Evolutionary conservation across 2,113 vertebrate genomes (phyloP), one percentile per base, ranked within the genome.

Genomic region (Varanus komodoensis): DNA sequence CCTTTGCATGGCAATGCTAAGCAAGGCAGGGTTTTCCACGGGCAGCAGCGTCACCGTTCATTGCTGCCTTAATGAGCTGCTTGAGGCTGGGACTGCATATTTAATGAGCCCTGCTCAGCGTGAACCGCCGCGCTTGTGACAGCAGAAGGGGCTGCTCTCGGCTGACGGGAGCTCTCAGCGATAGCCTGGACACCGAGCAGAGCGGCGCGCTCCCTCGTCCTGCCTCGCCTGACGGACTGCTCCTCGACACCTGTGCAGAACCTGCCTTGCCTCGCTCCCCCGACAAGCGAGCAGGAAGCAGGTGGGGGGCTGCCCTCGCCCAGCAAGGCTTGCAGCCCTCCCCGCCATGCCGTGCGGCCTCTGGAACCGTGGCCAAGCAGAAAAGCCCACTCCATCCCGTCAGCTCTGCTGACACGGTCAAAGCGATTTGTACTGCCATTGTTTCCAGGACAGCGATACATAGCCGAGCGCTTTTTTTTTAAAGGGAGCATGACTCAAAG

Each of bases 11-110:
- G 94, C 94, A 96, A 96, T 94, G 94, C 95, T 95, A 96, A 97
- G 93, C 4, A 90, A 97, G 96, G 96, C 95, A 93, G 95, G 89
- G 96, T 97, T 97, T 96, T 95, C 97, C 96, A 96, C 93, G 82
- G 48, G 89, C 94, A 94, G 89, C 94, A 94, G 93, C 97, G 96
- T 98, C 97, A 97, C 96, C 87, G 96, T 96, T 97, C 96, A 93
- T 89, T 95, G 97, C 96, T 93, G 97, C 96, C 96, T 96, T 97
- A 97, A 98, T 97, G 97, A 98, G 97, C 97, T 97, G 97, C 96
- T 96, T 95, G 96, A 97, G 97, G 97, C 97, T 96, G 97, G 94
- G 96, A 96, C 96, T 97, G 97, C 97, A 98, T 98, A 97, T 97
- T 97, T 98, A 98, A 98, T 97, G 96, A 98, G 97, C 87, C 95